A percentile compares a stretch with the other conserved stretches of the same genome.
Evolutionary conservation across 1,140 invertebrate genomes (phyloP).

Genomic region (Drosophila tani): DNA sequence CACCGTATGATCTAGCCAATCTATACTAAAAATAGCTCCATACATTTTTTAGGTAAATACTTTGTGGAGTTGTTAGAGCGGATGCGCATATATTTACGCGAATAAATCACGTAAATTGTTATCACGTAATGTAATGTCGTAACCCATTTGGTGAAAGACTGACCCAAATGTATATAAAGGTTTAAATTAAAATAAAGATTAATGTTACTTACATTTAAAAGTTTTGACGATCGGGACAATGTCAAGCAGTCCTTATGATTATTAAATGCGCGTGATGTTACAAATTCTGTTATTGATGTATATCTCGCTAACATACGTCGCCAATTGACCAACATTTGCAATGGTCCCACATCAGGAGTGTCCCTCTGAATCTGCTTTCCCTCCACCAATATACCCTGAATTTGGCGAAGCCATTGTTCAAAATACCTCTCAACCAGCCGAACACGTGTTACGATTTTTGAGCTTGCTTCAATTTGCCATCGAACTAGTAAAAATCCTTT

Average conservation of each 20-base stretch:
- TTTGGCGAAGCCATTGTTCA: constrained; percentile 66
- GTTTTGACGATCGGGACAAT: constrained; percentile 89
- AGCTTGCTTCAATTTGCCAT: constrained; percentile 72
- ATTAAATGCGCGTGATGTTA: constrained; percentile 88
- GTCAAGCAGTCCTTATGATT: constrained; percentile 89
- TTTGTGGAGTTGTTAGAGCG: no score
- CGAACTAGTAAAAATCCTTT: constrained; percentile 69
- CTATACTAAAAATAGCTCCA: no score
- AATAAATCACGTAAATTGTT: no score
- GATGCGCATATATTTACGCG: no score
- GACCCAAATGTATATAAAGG: no score
- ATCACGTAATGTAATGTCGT: no score
- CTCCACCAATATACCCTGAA: constrained; percentile 84
- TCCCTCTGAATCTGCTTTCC: constrained; percentile 91
- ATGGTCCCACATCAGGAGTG: constrained; percentile 91
- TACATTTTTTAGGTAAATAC: no score
- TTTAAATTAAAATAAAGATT: no score
- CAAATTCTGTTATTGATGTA: constrained; percentile 92
- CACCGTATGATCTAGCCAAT: no score
- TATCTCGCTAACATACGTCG: constrained; percentile 91
- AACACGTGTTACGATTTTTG: constrained; percentile 61
- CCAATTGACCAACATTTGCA: constrained; percentile 93
- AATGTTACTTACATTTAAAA: constrained; percentile 87
- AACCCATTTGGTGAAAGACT: no score
- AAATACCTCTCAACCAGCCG: constrained; percentile 65